These are phyloP conservation scores for Sphaeramia orbicularis DNA, from an alignment of 2,797 vertebrate species.

Conservation along the genomic window DNA sequence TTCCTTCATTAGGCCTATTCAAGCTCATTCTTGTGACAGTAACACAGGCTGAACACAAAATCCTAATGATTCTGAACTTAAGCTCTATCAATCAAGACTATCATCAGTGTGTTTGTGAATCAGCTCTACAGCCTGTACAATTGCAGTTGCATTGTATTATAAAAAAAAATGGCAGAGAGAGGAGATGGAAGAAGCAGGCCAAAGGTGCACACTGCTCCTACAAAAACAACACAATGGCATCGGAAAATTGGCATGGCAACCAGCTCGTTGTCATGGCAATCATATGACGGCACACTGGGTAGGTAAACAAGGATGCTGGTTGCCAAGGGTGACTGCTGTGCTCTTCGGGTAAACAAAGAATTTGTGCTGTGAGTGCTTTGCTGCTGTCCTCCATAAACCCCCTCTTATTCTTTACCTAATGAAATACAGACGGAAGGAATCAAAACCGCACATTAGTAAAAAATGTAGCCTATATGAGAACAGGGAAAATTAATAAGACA, in stretches of 20 bases:
- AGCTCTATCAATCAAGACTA: constrained; percentile 34
- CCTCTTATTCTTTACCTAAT: constrained; percentile 9
- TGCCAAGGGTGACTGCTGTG: constrained; percentile 80
- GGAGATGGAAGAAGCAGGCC: constrained; percentile 64
- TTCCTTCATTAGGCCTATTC: constrained; percentile 70
- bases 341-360: constrained; percentile 82
- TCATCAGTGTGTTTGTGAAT: constrained; percentile 9
- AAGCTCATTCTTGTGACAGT: constrained; percentile 47
- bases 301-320: constrained; percentile 88
- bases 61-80: constrained; percentile 43
- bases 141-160: constrained; percentile 4
- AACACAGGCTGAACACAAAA: constrained; percentile 52
- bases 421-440: constrained; percentile 19
- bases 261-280: constrained; percentile 88
- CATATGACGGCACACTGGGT: constrained; percentile 86
- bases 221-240: constrained; percentile 81
- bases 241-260: constrained; percentile 89
- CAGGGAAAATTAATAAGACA: constrained; percentile 21
- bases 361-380: constrained; percentile 50
- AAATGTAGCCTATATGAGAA: constrained; percentile 25
- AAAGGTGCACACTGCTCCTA: constrained; percentile 73
- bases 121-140: neutral
- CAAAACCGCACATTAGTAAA: constrained; percentile 10
- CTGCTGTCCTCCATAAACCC: constrained; percentile 24
- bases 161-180: constrained; percentile 22